These are phyloP conservation scores for Oenanthe melanoleuca DNA, from an alignment of 2,113 vertebrate genomes.

Conservation along the genomic window DNA sequence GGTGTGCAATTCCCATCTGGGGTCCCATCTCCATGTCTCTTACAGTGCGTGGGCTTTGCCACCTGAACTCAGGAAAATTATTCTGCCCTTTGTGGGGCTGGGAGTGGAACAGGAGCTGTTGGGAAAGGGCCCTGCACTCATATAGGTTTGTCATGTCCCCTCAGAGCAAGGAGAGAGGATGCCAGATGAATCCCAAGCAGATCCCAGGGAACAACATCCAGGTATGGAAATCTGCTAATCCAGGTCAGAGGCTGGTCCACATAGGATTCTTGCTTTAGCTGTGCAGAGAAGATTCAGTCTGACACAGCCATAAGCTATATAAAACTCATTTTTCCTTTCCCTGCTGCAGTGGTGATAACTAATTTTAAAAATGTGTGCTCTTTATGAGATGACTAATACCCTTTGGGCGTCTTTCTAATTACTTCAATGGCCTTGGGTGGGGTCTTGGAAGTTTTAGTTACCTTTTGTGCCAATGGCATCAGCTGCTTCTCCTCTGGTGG, in stretches of 20 bases:
- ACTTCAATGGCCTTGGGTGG: background rate
- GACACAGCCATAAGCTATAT: background rate
- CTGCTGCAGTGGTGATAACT: background rate
- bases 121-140: background rate
- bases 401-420: background rate
- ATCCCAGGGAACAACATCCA: background rate
- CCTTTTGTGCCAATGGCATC: background rate
- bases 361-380: slow-evolving; percentile 25
- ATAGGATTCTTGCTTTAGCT: background rate
- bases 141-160: background rate
- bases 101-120: background rate
- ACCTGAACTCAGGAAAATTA: background rate
- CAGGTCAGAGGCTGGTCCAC: background rate
- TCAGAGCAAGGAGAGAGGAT: background rate
- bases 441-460: background rate
- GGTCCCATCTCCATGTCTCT: background rate
- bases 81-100: background rate
- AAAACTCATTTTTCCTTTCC: background rate
- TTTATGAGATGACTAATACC: background rate
- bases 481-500: background rate
- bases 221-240: background rate
- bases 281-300: background rate
- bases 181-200: background rate
- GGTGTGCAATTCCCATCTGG: fast-evolving
- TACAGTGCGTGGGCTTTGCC: fast-evolving